Base-by-base conservation (phyloP, 2,797 vertebrate genomes). In the Apogon talboti region DNA sequence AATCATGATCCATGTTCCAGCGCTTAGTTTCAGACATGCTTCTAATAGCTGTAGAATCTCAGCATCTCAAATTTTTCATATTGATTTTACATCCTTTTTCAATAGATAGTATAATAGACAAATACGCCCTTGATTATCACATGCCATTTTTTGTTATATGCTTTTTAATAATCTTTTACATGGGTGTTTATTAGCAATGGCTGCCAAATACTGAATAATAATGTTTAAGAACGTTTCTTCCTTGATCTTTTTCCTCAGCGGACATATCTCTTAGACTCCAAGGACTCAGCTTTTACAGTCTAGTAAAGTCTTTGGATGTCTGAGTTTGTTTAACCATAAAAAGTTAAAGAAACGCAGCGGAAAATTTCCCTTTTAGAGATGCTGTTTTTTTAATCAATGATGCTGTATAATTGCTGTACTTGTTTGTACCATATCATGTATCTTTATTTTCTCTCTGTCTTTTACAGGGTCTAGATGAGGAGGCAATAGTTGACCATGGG, bases 401-500 rank as follows among this genome's bases (percentile, higher is more conserved):
- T 10, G 30, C 8, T 33, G 8, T 33, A 33, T n/a, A n/a, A n/a
- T n/a, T n/a, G n/a, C n/a, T n/a, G n/a, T n/a, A n/a, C n/a, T n/a
- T n/a, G n/a, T n/a, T 6, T 7, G 2, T 2, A 33, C 30, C 30
- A 1, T 33, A 33, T 33, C 30, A 8, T 46, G 6, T 46, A 46
- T 46, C 8, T 54, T 42, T 14, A 33, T 14, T 47, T 21, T 48
- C 16, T 28, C 38, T 44, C 3, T 68, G 19, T 76, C 14, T 1
- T 51, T 62, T 81, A 55, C 74, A 99, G 97, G 96, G 96, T 92
- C 94, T 96, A 7, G 96, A 98, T 89, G 97, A 99, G 84, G 97
- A 99, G 93, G 97, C 96, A n/a, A 69, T 98, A 73, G 95, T 99
- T 81, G 97, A 99, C 94, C 95, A 96, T 63, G 97, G 97, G 71